Conservation (phyloP, 2,113 vertebrate genomes). For the Chaetodon trifascialis region DNA sequence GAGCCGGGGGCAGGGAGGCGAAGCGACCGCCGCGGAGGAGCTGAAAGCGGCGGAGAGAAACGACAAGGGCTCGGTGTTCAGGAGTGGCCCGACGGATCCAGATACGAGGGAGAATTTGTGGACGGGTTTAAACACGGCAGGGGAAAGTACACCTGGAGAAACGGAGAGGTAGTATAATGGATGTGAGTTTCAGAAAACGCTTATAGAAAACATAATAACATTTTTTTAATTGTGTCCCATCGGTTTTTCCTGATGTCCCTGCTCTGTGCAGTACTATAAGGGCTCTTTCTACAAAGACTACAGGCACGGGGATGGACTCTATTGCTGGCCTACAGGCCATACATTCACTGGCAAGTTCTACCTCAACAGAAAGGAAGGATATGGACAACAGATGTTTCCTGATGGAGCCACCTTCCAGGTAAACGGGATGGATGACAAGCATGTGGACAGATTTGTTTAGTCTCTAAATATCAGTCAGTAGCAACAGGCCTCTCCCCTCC, state of each 20-base stretch:
- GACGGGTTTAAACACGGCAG: constrained; percentile 85
- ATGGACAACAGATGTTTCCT: constrained; percentile 82
- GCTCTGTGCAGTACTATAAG: constrained; percentile 81
- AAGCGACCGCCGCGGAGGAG: not conserved
- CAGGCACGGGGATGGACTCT: constrained; percentile 85
- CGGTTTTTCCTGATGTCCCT: not conserved
- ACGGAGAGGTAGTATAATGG: constrained; percentile 81
- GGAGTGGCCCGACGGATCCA: constrained; percentile 85
- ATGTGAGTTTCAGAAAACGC: not conserved
- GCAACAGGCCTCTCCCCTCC: rapidly evolving
- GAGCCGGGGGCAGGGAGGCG: not conserved
- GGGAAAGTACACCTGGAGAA: constrained; percentile 86
- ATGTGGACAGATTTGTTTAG: not conserved
- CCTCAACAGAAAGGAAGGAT: constrained; percentile 90
- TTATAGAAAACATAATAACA: not conserved
- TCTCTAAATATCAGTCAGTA: not conserved
- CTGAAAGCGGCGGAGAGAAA: not conserved
- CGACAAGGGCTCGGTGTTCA: constrained; percentile 57
- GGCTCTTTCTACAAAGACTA: constrained; percentile 90
- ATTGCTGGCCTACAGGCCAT: constrained; percentile 86
- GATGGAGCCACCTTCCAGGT: constrained; percentile 87
- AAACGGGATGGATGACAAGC: not conserved
- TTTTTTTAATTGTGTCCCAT: not conserved
- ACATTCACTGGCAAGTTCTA: constrained; percentile 89
- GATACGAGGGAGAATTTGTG: constrained; percentile 84